Evolutionary conservation across 2,797 vertebrate genomes (phyloP).

Genomic region (Chaenodraco wilsoni): DNA sequence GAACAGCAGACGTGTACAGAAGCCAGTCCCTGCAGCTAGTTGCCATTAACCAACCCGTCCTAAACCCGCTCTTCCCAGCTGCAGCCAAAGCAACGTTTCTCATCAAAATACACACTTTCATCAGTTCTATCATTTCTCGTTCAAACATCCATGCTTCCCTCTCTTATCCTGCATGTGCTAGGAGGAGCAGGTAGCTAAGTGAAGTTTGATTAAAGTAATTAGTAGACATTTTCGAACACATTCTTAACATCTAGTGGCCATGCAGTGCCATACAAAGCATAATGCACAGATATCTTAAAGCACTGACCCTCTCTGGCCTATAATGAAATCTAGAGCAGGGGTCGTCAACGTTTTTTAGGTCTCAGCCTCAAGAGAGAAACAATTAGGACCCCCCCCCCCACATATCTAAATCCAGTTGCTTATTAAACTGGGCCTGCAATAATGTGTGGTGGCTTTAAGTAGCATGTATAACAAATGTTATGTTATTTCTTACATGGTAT

Average conservation of each 20-base stretch:
- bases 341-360: too few species aligned
- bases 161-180: conserved; percentile 8
- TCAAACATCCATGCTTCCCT: conserved; percentile 17
- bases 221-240: conserved; percentile 45
- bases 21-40: conserved; percentile 48
- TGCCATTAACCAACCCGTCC: conserved; percentile 31
- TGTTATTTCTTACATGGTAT: too few species aligned
- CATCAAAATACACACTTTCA: conserved; percentile 20
- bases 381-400: too few species aligned
- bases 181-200: conserved; percentile 19
- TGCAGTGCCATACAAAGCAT: conserved; percentile 70
- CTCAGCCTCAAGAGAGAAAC: too few species aligned
- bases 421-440: too few species aligned
- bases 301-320: neutral
- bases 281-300: conserved; percentile 30
- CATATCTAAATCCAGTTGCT: too few species aligned
- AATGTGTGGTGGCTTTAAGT: too few species aligned
- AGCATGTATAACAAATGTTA: too few species aligned
- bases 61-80: conserved; percentile 40
- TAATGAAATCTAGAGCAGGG: conserved; percentile 2
- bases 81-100: conserved; percentile 52
- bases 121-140: neutral
- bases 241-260: conserved; percentile 52
- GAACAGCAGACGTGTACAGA: conserved; percentile 45
- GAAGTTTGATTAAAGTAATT: conserved; percentile 36